Conservation (phyloP, 2,888 invertebrate species). For the Torymus auratus region DNA sequence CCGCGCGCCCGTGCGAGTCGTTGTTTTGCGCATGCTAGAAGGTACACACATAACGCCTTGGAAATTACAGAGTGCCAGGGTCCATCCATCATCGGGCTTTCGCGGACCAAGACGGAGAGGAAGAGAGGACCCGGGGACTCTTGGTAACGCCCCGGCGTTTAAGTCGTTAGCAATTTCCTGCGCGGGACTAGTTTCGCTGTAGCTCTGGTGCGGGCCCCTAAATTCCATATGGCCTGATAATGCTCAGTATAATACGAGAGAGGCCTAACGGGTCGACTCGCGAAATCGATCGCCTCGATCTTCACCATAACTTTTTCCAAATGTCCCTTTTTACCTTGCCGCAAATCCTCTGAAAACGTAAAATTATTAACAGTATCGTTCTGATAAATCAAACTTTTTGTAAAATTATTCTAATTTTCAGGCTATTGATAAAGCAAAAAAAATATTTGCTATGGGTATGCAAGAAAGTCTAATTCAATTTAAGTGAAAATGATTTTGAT, state of each 20-base stretch:
- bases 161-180: slow-evolving; percentile 77
- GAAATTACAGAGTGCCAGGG: slow-evolving; percentile 74
- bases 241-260: slow-evolving; percentile 60
- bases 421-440: too few relatives aligned
- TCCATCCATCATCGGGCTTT: slow-evolving; percentile 73
- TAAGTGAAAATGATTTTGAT: too few relatives aligned
- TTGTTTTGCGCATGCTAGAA: slow-evolving; percentile 67
- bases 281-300: slow-evolving; percentile 66
- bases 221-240: slow-evolving; percentile 76
- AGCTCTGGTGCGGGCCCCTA: slow-evolving; percentile 66
- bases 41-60: slow-evolving; percentile 74
- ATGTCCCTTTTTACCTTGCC: slow-evolving; percentile 44
- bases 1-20: slow-evolving; percentile 18
- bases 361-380: too few relatives aligned
- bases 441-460: too few relatives aligned
- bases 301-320: slow-evolving; percentile 62
- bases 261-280: slow-evolving; percentile 58
- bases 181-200: slow-evolving; percentile 71
- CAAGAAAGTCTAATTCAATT: too few relatives aligned
- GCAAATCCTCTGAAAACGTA: slow-evolving; percentile 20
- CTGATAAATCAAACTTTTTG: too few relatives aligned
- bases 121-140: slow-evolving; percentile 65
- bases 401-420: too few relatives aligned
- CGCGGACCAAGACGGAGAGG: slow-evolving; percentile 28
- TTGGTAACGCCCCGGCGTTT: slow-evolving; percentile 74